Evolutionary conservation across 1,140 invertebrate species (phyloP), one percentile per base, ranked within the genome.

Genomic region (Drosophila nannoptera): DNA sequence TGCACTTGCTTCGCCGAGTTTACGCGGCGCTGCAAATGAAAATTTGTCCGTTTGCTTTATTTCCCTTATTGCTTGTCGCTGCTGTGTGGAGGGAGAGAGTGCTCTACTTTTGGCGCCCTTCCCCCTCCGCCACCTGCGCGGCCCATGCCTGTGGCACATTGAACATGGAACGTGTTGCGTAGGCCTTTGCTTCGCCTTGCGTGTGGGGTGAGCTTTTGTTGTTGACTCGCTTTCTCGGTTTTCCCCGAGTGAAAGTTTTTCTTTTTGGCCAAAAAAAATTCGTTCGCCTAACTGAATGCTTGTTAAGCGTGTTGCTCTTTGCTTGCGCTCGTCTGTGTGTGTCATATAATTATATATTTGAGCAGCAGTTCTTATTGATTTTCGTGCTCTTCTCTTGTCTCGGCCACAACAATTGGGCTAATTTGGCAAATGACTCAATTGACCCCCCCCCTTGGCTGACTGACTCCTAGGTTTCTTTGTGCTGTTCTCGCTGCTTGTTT

Each of bases 131-230:
- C 48, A 64, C n/a, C 31, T 12, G 29, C 29, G 12, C 31, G 22
- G n/a, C 31, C 31, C 6, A 6, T 12, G 31, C 12, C 12, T 33
- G 31, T 12, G 12, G 12, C 59, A 49, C 56, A 60, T 75, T 59
- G 71, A 86, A 86, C 82, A 86, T 86, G 71, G 77, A 87, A 86
- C 81, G 87, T 86, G 81, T 86, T 86, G 82, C 81, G 81, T 86
- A 86, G 81, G 81, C 77, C 76, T 78, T 22, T 22, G 22, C 22
- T 22, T 22, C 75, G 56, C 63, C 68, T 45, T 46, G 56, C 14
- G 16, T 60, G 67, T 60, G 67, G 78, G 78, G 75, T 82, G 78
- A 74, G 66, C 83, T 77, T 59, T 64, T 55, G 66, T 48, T 64
- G 22, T 64, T 69, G 55, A 32, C 22, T 0, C 68, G 75, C 59